Percentiles rank a stretch among this genome's conserved stretches.
These are phyloP conservation scores for Sciaenops ocellatus DNA, from an alignment of 2,797 vertebrate species.

Conservation along the genomic window DNA sequence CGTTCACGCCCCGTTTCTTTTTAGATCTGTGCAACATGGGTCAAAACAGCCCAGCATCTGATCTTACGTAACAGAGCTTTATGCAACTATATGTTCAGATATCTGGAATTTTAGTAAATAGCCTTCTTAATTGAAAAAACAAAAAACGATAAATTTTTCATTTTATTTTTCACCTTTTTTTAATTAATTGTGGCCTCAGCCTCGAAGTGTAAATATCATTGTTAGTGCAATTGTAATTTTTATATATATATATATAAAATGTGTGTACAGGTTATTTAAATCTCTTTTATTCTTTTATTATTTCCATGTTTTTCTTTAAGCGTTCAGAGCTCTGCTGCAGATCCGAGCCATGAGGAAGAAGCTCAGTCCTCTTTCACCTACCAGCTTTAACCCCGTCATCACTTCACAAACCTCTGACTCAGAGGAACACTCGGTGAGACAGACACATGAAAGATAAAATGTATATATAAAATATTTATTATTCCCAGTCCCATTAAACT, in stretches of 20 bases:
- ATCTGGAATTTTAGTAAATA: background rate
- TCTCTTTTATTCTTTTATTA: background rate
- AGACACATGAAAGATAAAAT: background rate
- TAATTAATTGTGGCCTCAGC: background rate
- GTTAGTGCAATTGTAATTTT: background rate
- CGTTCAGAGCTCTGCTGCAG: slow-evolving; percentile 97
- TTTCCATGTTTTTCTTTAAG: slow-evolving; percentile 65
- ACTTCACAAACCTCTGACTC: slow-evolving; percentile 96
- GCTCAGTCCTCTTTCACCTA: slow-evolving; percentile 91
- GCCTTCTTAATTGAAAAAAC: background rate
- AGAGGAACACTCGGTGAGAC: slow-evolving; percentile 93
- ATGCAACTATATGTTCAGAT: background rate
- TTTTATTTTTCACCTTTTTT: background rate
- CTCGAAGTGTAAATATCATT: background rate
- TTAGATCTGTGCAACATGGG: background rate
- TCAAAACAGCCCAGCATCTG: background rate
- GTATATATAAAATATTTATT: background rate
- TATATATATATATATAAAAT: background rate
- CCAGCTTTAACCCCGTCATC: slow-evolving; percentile 94
- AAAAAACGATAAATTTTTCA: no score
- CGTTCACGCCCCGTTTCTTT: background rate
- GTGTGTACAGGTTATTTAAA: background rate
- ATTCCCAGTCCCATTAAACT: background rate
- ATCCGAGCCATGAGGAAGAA: slow-evolving; percentile 99
- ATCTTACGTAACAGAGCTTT: background rate